Conservation (phyloP, 2,888 invertebrate genomes). For the Apoda limacodes region DNA sequence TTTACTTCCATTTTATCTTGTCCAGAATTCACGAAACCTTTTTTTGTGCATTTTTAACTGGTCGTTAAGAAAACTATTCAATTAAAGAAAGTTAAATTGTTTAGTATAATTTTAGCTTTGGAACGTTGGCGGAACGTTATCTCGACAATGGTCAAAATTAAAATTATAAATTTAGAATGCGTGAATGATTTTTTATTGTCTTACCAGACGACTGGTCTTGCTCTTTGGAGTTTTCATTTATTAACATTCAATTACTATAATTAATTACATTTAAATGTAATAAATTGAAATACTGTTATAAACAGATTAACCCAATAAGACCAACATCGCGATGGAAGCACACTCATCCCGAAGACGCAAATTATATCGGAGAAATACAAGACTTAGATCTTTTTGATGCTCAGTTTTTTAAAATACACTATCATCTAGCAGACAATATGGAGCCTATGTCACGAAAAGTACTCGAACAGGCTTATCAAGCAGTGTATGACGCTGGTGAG, state of each 20-base stretch:
- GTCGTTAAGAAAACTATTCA: too few species aligned
- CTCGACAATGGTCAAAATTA: too few species aligned
- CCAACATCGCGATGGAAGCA: slow-evolving; percentile 49
- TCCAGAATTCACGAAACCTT: too few species aligned
- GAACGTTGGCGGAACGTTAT: too few species aligned
- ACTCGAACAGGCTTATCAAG: slow-evolving; percentile 78
- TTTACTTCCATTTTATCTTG: too few species aligned
- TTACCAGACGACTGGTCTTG: too few species aligned
- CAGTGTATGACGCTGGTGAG: slow-evolving; percentile 75
- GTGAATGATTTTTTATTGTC: too few species aligned
- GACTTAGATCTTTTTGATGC: slow-evolving; percentile 75
- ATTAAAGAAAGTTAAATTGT: too few species aligned
- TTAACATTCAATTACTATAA: background rate
- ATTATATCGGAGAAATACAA: slow-evolving; percentile 72
- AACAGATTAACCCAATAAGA: slow-evolving; percentile 70
- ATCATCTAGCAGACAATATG: slow-evolving; percentile 64
- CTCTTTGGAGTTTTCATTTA: background rate
- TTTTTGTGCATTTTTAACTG: too few species aligned
- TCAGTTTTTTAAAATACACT: slow-evolving; percentile 76
- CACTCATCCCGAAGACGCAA: slow-evolving; percentile 56
- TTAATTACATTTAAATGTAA: background rate
- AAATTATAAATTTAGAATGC: too few species aligned
- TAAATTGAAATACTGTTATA: slow-evolving; percentile 4
- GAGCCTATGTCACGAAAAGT: slow-evolving; percentile 73
- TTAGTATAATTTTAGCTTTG: too few species aligned